phyloP scores from a whole-genome alignment of 2,113 vertebrate genomes.

The Cynocephalus volans region DNA sequence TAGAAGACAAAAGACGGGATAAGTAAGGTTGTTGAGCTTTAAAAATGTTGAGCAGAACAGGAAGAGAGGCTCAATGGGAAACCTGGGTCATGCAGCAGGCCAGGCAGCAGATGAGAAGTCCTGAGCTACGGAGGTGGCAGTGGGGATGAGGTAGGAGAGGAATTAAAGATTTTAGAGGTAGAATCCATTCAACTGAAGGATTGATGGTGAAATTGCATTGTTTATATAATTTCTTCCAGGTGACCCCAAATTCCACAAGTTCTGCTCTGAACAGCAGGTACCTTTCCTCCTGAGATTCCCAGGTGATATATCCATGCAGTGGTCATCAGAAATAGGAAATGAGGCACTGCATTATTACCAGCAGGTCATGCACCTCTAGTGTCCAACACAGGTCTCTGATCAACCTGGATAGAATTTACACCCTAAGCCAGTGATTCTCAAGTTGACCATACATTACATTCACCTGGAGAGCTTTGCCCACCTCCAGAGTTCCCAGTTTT shows the following conservation, averaged over 20 bases:
- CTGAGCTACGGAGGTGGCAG: background rate
- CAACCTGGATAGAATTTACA: background rate
- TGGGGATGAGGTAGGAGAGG: background rate
- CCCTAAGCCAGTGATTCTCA: background rate
- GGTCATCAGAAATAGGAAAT: background rate
- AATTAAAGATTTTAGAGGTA: background rate
- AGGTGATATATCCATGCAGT: no score
- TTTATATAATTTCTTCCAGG: background rate
- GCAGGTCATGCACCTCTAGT: background rate
- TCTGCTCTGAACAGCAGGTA: background rate
- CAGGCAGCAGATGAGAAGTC: background rate
- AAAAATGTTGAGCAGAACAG: background rate
- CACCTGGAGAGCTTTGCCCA: background rate
- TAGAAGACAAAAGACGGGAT: background rate
- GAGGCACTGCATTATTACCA: background rate
- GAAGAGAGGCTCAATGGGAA: background rate
- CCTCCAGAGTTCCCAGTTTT: background rate
- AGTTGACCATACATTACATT: background rate
- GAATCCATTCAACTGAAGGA: no score
- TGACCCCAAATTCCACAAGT: background rate
- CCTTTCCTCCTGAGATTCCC: background rate
- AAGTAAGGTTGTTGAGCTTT: background rate
- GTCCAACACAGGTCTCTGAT: background rate
- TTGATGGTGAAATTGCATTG: background rate
- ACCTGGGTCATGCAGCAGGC: background rate